phyloP scores from a whole-genome alignment of 2,888 invertebrate species.

The Sphaerophoria taeniata region DNA sequence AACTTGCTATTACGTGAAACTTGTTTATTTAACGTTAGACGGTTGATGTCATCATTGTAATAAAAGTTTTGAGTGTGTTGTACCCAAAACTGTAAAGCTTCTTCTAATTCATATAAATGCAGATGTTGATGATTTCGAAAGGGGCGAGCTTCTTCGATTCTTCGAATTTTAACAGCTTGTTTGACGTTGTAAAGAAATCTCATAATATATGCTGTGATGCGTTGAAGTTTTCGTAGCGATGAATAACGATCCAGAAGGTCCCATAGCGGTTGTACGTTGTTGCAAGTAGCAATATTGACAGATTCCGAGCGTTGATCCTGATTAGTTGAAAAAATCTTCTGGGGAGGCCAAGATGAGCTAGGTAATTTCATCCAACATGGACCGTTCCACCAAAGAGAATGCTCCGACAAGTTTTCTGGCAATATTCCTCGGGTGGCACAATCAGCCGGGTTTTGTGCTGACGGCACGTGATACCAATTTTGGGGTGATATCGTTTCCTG shows the following conservation, averaged over 20 bases:
- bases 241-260: slow-evolving; percentile 14
- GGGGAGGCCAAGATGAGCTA: too few species aligned
- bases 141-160: neutral
- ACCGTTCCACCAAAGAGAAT: neutral
- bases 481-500: slow-evolving; percentile 14
- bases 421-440: slow-evolving; percentile 1
- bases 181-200: slow-evolving; percentile 1
- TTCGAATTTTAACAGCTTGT: neutral
- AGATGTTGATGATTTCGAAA: neutral
- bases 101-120: too few species aligned
- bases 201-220: slow-evolving; percentile 26
- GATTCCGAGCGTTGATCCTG: neutral
- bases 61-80: slow-evolving; percentile 5
- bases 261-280: too few species aligned
- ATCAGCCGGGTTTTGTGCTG: neutral
- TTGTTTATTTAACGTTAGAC: neutral
- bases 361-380: neutral
- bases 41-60: neutral
- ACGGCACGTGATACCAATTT: slow-evolving; percentile 18
- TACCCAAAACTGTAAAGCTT: slow-evolving; percentile 1
- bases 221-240: slow-evolving; percentile 1
- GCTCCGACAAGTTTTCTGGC: neutral
- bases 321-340: too few species aligned
- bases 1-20: neutral
- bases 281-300: neutral